phyloP scores from a whole-genome alignment of 1,140 invertebrate genomes.

The Drosophila kurseongensis region DNA sequence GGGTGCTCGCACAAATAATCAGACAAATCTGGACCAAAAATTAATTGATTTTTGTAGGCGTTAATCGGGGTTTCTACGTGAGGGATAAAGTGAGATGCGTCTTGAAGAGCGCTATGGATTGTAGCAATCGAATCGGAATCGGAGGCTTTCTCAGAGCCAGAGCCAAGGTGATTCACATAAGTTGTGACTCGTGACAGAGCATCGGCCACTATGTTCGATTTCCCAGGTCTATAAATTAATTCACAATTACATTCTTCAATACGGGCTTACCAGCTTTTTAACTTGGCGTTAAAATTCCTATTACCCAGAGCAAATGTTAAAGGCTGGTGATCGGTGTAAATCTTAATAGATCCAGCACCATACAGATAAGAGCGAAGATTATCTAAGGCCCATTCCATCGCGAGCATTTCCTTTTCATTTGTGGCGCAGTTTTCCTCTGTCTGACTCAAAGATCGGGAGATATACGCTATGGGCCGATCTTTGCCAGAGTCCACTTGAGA shows the following conservation, averaged over 20 bases:
- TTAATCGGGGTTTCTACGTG: no score
- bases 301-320: background rate
- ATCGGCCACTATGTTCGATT: constrained; percentile 10
- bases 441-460: no score
- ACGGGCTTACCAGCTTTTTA: constrained; percentile 9
- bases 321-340: background rate
- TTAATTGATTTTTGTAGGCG: background rate
- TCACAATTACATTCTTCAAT: constrained; percentile 19
- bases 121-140: background rate
- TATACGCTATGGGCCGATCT: no score
- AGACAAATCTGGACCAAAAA: background rate
- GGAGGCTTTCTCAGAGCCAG: background rate
- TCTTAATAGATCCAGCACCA: background rate
- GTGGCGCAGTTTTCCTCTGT: background rate
- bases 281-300: background rate
- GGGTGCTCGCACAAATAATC: background rate
- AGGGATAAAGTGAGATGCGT: background rate
- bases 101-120: background rate
- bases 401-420: constrained; percentile 1
- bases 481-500: no score
- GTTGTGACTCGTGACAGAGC: no score
- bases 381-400: background rate
- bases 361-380: background rate
- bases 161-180: background rate
- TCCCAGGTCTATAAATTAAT: constrained; percentile 21